Base-by-base conservation (phyloP, 2,888 invertebrate species). In the Stenodema calcarata region DNA sequence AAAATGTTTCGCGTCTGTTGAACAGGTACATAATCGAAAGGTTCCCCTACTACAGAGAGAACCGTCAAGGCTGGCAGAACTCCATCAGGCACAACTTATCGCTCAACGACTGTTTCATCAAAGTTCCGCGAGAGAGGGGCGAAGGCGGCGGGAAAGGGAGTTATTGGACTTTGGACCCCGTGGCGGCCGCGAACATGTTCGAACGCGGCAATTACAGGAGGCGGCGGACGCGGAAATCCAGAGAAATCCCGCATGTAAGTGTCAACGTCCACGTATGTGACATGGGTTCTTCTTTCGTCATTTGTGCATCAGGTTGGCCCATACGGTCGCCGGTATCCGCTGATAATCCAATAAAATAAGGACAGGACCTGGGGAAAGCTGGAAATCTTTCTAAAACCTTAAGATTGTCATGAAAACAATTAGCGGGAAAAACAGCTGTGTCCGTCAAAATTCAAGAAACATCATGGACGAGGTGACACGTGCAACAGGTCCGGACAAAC, bases 31-130 rank as follows among this genome's bases (percentile, higher is more conserved):
- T 99, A 90, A 97, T 98, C 95, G 96, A 96, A 84, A 94, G 98
- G 89, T 99, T 99, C 91, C 98, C 98, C 0, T 99, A 99, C 91
- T 99, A 99, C 92, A 94, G 98, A 90, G 98, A 99, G 91, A 98
- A 99, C 92, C 99, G 99, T 90, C 99, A 99, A 28, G 98, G 98
- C 16, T 99, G 99, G 99, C 99, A 99, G 92, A 99, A 99, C 92
- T 98, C 98, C 27, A 99, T 99, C 90, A 93, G 98, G 75, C 97
- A 98, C 92, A 97, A 97, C 90, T 92, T 99, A 87, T 97, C 97
- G 87, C 92, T 99, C 89, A 99, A 99, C 91, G 99, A 99, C 91
- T 99, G 99, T 91, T 99, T 99, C 91, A 96, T 99, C 78, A 99
- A 99, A 92, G 98, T 99, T 73, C 98, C 99, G 0, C 93, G 99